Conservation (phyloP, 1,140 invertebrate species). For the Delia radicum region DNA sequence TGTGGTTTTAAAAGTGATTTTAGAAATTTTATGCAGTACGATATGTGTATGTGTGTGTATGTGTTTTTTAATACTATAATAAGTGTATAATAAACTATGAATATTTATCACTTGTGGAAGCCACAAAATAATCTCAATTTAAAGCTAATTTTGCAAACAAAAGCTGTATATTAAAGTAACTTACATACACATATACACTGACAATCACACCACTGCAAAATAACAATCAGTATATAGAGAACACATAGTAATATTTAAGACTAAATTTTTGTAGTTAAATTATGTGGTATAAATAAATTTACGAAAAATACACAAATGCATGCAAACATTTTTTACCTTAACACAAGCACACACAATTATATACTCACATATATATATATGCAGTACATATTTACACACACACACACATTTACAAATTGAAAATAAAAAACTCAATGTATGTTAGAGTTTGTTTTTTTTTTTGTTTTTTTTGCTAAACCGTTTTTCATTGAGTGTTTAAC, state of each 20-base stretch:
- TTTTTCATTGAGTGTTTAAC: conserved; percentile 20
- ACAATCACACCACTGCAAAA: background rate
- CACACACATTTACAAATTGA: background rate
- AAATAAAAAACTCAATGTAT: background rate
- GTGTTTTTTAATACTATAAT: background rate
- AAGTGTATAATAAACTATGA: background rate
- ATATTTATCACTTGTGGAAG: conserved; percentile 13
- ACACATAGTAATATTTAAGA: background rate
- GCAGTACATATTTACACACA: background rate
- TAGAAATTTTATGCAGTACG: background rate
- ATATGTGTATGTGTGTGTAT: background rate
- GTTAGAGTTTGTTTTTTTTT: background rate
- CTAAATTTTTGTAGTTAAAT: background rate
- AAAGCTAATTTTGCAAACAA: conserved; percentile 7
- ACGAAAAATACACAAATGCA: background rate
- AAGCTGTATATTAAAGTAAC: background rate
- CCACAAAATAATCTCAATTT: conserved; percentile 23
- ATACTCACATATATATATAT: too few species aligned
- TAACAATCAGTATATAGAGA: background rate
- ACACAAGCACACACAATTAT: too few species aligned
- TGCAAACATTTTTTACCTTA: too few species aligned
- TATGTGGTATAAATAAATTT: conserved; percentile 2
- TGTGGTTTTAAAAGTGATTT: conserved; percentile 11
- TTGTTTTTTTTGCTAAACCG: background rate
- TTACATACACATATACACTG: background rate